Percentiles rank a stretch among this genome's conserved stretches.
Evolutionary conservation across 1,140 invertebrate genomes (phyloP).

Genomic region (Drosophila mauritiana): DNA sequence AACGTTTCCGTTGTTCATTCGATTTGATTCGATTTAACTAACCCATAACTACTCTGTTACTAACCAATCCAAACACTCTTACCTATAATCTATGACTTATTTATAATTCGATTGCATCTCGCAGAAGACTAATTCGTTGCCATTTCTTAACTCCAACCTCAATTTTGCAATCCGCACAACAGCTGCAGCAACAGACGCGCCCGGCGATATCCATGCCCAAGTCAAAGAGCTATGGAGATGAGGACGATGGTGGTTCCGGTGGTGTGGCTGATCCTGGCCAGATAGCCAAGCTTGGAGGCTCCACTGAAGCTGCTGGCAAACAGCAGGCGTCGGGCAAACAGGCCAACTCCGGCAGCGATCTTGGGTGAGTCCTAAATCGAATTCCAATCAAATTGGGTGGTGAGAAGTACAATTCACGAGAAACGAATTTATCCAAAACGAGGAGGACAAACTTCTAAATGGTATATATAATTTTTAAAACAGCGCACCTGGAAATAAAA

Average conservation of each 20-base stretch:
- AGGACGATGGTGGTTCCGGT: constrained; percentile 36
- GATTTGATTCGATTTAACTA: constrained; percentile 19
- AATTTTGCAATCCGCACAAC: neutral
- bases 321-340: constrained; percentile 45
- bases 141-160: constrained; percentile 40
- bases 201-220: constrained; percentile 75
- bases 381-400: neutral
- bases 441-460: neutral
- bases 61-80: constrained; percentile 25
- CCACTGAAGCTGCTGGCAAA: constrained; percentile 12
- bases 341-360: constrained; percentile 55
- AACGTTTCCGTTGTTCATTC: constrained; percentile 15
- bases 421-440: too few relatives aligned
- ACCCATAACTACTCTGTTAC: constrained; percentile 31
- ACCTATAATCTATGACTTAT: constrained; percentile 20
- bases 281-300: neutral
- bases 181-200: constrained; percentile 54
- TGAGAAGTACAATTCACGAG: neutral
- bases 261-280: constrained; percentile 2
- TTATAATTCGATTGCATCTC: constrained; percentile 9
- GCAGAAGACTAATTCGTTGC: constrained; percentile 53
- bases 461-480: neutral
- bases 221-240: constrained; percentile 68
- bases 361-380: constrained; percentile 60
- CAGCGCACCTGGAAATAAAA: constrained; percentile 66